Conservation (phyloP, 2,113 vertebrate genomes). For the Dipodomys stephensi region DNA sequence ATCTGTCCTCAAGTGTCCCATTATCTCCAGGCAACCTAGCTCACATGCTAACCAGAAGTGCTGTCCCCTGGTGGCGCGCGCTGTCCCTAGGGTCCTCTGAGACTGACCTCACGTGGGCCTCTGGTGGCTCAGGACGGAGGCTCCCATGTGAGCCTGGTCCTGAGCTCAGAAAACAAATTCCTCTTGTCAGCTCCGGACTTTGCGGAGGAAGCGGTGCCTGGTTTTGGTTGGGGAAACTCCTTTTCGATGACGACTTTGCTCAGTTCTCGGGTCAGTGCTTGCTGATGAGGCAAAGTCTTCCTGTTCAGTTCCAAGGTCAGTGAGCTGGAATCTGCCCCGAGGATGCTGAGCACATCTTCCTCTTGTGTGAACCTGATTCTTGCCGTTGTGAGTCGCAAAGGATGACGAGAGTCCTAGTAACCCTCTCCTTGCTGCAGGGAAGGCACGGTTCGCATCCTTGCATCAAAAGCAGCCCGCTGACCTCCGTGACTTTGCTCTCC, state of each 20-base stretch:
- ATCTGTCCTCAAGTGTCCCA: neutral
- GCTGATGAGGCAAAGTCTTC: neutral
- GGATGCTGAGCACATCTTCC: too few relatives aligned
- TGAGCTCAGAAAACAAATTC: neutral
- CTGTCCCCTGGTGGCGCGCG: neutral
- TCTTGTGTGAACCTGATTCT: neutral
- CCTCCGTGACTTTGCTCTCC: neutral
- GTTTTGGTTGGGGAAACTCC: neutral
- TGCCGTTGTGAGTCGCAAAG: neutral
- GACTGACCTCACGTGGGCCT: neutral
- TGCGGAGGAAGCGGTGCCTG: neutral
- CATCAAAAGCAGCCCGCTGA: neutral
- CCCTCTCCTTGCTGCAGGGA: neutral
- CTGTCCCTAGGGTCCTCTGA: neutral
- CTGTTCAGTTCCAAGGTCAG: neutral
- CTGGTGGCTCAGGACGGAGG: neutral
- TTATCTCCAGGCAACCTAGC: neutral
- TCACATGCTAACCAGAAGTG: neutral
- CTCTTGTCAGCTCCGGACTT: neutral
- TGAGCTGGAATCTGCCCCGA: neutral
- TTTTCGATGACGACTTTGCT: neutral
- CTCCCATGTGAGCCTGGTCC: neutral
- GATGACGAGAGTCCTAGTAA: neutral
- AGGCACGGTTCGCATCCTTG: too few relatives aligned
- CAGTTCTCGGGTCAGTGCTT: neutral